phyloP scores from a whole-genome alignment of 2,888 invertebrate species.

The Apotomis turbidana region DNA sequence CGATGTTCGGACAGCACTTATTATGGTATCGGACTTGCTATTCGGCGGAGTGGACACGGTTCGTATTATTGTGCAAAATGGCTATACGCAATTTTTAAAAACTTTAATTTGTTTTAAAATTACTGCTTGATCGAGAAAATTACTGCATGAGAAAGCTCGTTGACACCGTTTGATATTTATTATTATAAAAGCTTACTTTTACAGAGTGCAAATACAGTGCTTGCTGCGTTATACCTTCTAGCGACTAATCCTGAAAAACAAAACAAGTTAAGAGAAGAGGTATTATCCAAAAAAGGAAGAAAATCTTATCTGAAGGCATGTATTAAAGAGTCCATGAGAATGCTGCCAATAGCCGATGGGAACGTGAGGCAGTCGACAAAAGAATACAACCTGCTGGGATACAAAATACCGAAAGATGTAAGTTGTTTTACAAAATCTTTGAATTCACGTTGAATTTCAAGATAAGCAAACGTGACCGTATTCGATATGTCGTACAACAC shows the following conservation, averaged over 20 bases:
- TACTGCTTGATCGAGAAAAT: too few species aligned
- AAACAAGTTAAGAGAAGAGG: conserved; percentile 83
- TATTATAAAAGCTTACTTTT: too few species aligned
- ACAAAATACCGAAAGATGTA: conserved; percentile 85
- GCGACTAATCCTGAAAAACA: conserved; percentile 86
- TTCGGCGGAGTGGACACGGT: conserved; percentile 88
- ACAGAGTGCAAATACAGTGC: conserved; percentile 83
- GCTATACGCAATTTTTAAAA: too few species aligned
- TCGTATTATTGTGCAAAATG: conserved; percentile 44
- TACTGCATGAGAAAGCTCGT: too few species aligned
- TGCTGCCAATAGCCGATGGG: conserved; percentile 85
- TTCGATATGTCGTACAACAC: too few species aligned
- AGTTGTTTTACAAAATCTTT: conserved; percentile 48
- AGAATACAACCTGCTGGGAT: conserved; percentile 85
- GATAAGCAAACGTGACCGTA: too few species aligned
- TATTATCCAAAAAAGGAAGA: conserved; percentile 59
- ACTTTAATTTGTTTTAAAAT: too few species aligned
- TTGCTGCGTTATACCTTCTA: conserved; percentile 84
- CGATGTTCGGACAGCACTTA: conserved; percentile 83
- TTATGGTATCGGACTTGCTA: conserved; percentile 88
- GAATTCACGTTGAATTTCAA: too few species aligned
- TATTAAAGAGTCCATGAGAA: conserved; percentile 87
- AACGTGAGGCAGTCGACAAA: conserved; percentile 79
- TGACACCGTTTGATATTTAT: too few species aligned
- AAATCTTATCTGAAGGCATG: conserved; percentile 88